Conservation (phyloP, 2,113 vertebrate genomes). For the Pitta sordida region DNA sequence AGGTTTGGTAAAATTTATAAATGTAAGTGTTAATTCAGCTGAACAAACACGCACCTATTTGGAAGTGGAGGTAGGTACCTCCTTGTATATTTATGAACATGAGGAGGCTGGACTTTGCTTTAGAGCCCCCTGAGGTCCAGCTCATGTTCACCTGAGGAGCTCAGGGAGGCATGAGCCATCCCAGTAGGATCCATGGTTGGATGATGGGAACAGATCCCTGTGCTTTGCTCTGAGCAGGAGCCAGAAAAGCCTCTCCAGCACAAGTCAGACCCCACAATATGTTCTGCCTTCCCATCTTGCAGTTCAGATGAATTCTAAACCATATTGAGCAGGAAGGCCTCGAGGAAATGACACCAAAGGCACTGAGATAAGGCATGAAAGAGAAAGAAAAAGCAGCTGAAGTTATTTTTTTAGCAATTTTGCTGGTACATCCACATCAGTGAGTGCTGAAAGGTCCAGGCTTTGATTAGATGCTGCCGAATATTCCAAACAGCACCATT, state of each 20-base stretch:
- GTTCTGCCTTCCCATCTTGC: not conserved
- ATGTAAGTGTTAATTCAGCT: not conserved
- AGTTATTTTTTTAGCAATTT: not conserved
- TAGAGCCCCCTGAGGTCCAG: not conserved
- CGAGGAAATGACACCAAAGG: not conserved
- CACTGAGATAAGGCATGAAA: not conserved
- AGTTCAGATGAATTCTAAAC: not conserved
- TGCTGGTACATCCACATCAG: not conserved
- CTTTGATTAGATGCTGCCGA: not conserved
- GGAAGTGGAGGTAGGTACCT: not conserved
- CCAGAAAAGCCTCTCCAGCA: not conserved
- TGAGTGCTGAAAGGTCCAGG: not conserved
- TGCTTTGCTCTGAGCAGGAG: not conserved
- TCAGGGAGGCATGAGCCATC: not conserved
- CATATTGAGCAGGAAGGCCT: not conserved
- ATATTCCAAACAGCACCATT: not conserved
- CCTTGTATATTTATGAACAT: not conserved
- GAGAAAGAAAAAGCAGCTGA: not conserved
- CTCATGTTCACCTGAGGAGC: not conserved
- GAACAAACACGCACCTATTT: not conserved
- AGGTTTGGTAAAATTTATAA: slow-evolving; percentile 4
- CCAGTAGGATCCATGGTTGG: not conserved
- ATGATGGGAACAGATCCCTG: not conserved
- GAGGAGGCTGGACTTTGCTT: not conserved
- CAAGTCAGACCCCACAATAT: not conserved